Evolutionary conservation across 2,797 vertebrate species (phyloP).

Genomic region (Karalla daura): DNA sequence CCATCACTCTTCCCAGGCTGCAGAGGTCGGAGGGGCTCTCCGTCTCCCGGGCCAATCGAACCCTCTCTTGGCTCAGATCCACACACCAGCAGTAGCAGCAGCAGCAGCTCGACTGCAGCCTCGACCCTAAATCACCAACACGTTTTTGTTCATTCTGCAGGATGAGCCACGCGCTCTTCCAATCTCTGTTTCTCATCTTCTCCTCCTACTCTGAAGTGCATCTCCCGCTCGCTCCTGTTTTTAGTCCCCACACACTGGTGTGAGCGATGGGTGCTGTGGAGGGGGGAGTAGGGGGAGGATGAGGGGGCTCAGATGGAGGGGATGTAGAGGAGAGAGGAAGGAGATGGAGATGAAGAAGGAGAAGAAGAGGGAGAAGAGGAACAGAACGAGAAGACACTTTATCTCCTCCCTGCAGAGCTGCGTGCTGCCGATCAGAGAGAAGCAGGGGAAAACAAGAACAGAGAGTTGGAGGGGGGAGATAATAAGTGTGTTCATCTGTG

Average conservation of each 20-base stretch:
- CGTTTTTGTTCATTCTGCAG: constrained; percentile 46
- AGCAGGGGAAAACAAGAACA: constrained; percentile 38
- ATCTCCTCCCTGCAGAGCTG: constrained; percentile 65
- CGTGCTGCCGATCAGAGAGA: constrained; percentile 51
- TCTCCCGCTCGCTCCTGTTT: constrained; percentile 28
- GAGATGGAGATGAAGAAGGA: constrained; percentile 19
- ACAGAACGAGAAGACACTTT: constrained; percentile 31
- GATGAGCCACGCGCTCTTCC: constrained; percentile 23
- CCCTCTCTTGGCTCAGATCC: constrained; percentile 48
- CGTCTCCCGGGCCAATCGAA: constrained; percentile 52
- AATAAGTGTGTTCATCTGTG: constrained; percentile 28
- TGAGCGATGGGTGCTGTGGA: constrained; percentile 41
- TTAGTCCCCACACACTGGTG: constrained; percentile 33
- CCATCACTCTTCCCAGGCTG: constrained; percentile 45
- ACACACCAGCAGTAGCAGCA: constrained; percentile 49
- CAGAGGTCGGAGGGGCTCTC: constrained; percentile 45
- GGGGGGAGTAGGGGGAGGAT: constrained; percentile 3
- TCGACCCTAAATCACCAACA: constrained; percentile 60
- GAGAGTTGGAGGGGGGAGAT: constrained; percentile 31
- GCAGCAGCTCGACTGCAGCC: constrained; percentile 31
- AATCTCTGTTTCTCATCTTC: constrained; percentile 46
- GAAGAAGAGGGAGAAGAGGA: constrained; percentile 1
- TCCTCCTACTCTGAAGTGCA: constrained; percentile 10
- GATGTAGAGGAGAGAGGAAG: constrained; percentile 31
- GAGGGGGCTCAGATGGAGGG: constrained; percentile 4